These are phyloP conservation scores for Plagodis pulveraria DNA, from an alignment of 2,888 invertebrate species.

Conservation along the genomic window DNA sequence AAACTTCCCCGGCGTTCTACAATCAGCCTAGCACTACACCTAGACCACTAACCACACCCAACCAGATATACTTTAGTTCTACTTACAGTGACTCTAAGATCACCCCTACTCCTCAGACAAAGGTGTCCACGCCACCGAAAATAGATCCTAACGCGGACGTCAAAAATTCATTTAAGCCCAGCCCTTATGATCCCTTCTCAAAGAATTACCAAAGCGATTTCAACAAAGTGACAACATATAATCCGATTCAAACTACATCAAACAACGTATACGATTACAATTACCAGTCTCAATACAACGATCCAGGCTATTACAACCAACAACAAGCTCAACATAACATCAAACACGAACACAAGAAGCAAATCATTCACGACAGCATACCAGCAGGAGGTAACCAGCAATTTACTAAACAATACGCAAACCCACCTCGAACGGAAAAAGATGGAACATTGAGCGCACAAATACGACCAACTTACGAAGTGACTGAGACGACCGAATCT, in stretches of 20 bases:
- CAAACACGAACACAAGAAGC: constrained; percentile 62
- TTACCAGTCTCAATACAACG: constrained; percentile 61
- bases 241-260: constrained; percentile 64
- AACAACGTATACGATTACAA: constrained; percentile 62
- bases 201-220: constrained; percentile 62
- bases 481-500: constrained; percentile 70
- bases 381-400: constrained; percentile 69
- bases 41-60: constrained; percentile 63
- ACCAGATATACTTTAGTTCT: constrained; percentile 67
- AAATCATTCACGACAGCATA: constrained; percentile 65
- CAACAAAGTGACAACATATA: constrained; percentile 74
- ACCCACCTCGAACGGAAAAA: constrained; percentile 53
- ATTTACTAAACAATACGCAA: constrained; percentile 60
- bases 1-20: constrained; percentile 62
- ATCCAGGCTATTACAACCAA: constrained; percentile 56
- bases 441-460: constrained; percentile 48
- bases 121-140: constrained; percentile 63
- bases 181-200: constrained; percentile 76
- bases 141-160: constrained; percentile 68
- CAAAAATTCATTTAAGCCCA: constrained; percentile 71
- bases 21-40: constrained; percentile 63
- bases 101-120: constrained; percentile 77
- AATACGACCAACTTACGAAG: constrained; percentile 72
- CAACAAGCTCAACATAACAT: constrained; percentile 46
- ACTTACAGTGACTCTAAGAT: constrained; percentile 70